These are phyloP conservation scores for Oceanodroma leucorhoa DNA, from an alignment of 2,797 vertebrate species.

Conservation along the genomic window DNA sequence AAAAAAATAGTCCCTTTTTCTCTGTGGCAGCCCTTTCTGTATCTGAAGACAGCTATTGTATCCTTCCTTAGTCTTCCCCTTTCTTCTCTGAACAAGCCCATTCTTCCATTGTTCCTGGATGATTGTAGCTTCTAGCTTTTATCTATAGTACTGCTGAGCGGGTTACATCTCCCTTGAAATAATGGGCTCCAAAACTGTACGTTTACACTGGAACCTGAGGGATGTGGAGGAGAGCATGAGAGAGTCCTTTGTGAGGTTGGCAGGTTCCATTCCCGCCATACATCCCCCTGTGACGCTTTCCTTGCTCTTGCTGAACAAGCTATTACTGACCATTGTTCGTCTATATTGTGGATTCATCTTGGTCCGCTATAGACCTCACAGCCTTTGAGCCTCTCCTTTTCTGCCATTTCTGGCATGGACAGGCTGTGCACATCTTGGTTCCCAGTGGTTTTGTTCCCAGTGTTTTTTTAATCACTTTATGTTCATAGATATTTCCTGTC, in stretches of 20 bases:
- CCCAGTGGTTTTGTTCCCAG: neutral
- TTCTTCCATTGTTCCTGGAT: neutral
- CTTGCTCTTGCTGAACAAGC: neutral
- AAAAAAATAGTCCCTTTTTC: neutral
- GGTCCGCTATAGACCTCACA: neutral
- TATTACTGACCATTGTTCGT: neutral
- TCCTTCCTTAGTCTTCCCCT: neutral
- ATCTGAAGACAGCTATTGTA: neutral
- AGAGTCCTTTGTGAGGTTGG: too few relatives aligned
- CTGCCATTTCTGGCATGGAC: neutral
- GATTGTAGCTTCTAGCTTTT: neutral
- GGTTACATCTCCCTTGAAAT: neutral
- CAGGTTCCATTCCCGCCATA: neutral
- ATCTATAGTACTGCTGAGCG: too few relatives aligned
- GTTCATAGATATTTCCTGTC: neutral
- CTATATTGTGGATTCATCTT: neutral
- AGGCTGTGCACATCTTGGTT: neutral
- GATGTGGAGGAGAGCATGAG: neutral
- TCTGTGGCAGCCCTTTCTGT: neutral
- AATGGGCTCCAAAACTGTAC: neutral
- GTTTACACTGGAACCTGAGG: neutral
- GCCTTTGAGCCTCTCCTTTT: neutral
- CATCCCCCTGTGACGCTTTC: fast-evolving
- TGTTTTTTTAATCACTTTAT: neutral
- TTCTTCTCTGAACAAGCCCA: neutral